A percentile compares a stretch with the other conserved stretches of the same genome.
These are phyloP conservation scores for Xerus rutilus DNA, from an alignment of 2,797 vertebrate species.

Conservation along the genomic window DNA sequence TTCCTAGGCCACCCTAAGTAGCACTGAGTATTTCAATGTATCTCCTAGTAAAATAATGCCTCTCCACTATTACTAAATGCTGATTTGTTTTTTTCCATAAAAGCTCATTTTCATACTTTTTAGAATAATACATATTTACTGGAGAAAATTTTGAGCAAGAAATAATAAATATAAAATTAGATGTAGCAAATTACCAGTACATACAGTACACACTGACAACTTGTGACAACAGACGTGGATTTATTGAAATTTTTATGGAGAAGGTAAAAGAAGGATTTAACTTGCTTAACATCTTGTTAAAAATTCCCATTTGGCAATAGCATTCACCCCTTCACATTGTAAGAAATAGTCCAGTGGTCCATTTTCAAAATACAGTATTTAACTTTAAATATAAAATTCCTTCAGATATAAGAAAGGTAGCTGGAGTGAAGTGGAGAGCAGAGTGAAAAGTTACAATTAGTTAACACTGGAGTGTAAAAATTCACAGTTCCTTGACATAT, in stretches of 20 bases:
- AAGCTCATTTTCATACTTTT: neutral
- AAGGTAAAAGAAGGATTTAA: neutral
- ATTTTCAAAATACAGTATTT: too few relatives aligned
- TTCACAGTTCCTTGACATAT: too few relatives aligned
- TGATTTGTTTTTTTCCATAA: neutral
- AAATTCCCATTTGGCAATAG: neutral
- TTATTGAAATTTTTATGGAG: neutral
- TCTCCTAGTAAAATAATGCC: neutral
- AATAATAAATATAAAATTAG: slow-evolving; percentile 3
- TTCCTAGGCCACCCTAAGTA: neutral
- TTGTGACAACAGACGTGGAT: neutral
- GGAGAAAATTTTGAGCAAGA: neutral
- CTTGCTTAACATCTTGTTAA: neutral
- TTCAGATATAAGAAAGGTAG: too few relatives aligned
- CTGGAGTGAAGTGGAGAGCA: too few relatives aligned
- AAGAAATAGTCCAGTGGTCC: too few relatives aligned
- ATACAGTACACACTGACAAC: neutral
- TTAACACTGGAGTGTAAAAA: too few relatives aligned
- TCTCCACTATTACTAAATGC: neutral
- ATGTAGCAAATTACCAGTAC: neutral
- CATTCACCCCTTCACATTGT: neutral
- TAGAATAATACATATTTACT: neutral
- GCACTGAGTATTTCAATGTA: neutral
- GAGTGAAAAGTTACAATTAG: too few relatives aligned
- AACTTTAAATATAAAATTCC: too few relatives aligned